Base-by-base conservation (phyloP, 1,140 invertebrate species). In the Heterodera schachtii region DNA sequence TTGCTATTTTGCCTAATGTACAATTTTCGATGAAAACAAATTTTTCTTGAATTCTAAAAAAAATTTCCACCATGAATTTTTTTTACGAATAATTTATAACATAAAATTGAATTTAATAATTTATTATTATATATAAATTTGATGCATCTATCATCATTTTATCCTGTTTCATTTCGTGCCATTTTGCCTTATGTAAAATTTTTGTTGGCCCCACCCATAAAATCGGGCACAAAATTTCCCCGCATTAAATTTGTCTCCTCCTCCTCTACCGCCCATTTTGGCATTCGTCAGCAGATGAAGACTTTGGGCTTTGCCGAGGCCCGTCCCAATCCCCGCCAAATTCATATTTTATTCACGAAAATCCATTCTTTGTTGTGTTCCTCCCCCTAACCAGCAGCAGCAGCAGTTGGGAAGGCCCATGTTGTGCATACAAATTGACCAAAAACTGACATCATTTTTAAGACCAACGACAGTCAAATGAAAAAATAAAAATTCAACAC, bases 321-420 rank as follows among this genome's bases (percentile, higher is more conserved):
- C 57, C 57, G 57, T 16, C 57, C 57, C 11, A 11, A 11, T 11
- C 57, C 57, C 57, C 11, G 5, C 57, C 57, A 60, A 60, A 60
- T 60, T 60, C 57, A 60, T 60, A 60, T 60, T 60, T 60, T 60
- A 60, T 60, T 60, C 57, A 60, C 57, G 57, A 60, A 11, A 60
- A 60, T 16, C 16, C 57, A 1, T 60, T 19, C 11, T n/a, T n/a
- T 19, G 16, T 60, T 11, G 11, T 60, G 57, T 60, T n/a, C 0
- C 3, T 16, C 57, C 11, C 57, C 57, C 57, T 19, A 16, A 60
- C n/a, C 11, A 19, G 57, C 11, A 49, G 47, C 11, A 19, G 57
- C 4, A 16, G 57, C 4, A 11, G n/a, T n/a, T n/a, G n/a, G n/a
- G 57, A 19, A 11, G 57, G 57, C 57, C 13, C 57, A 16, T 60